Conservation (phyloP, 2,888 invertebrate species). For the Mythimna loreyi region DNA sequence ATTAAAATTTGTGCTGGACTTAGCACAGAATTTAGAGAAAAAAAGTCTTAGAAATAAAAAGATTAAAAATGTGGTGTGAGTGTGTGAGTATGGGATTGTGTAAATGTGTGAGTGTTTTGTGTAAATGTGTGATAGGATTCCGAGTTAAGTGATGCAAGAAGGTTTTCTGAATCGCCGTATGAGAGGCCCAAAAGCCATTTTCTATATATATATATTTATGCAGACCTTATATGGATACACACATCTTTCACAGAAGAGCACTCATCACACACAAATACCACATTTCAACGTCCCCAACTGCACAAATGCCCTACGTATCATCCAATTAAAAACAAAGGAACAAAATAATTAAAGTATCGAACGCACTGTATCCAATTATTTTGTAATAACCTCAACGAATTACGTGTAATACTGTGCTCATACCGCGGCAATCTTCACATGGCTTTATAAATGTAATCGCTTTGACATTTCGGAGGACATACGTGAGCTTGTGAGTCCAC, state of each 20-base stretch:
- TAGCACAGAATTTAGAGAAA: no score
- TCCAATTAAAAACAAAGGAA: constrained; percentile 39
- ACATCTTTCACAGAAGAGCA: background rate
- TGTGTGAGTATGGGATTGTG: no score
- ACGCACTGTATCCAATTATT: constrained; percentile 49
- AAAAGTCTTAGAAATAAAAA: no score
- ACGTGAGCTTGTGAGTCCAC: constrained; percentile 56
- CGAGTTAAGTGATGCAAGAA: no score
- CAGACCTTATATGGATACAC: background rate
- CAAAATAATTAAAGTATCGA: constrained; percentile 60
- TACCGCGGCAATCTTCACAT: constrained; percentile 50
- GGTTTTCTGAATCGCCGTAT: no score
- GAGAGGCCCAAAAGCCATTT: no score
- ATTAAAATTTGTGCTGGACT: no score
- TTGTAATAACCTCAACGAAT: constrained; percentile 53
- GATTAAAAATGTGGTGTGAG: no score
- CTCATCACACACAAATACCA: constrained; percentile 7
- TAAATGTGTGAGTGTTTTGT: no score
- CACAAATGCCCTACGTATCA: constrained; percentile 35
- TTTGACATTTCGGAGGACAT: constrained; percentile 59
- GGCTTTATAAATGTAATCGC: constrained; percentile 53
- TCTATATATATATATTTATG: no score
- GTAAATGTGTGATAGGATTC: no score
- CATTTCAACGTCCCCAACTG: constrained; percentile 40
- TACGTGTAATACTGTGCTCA: constrained; percentile 47